These are phyloP conservation scores for Dastarcus helophoroides DNA, from an alignment of 2,888 invertebrate genomes.

Conservation along the genomic window DNA sequence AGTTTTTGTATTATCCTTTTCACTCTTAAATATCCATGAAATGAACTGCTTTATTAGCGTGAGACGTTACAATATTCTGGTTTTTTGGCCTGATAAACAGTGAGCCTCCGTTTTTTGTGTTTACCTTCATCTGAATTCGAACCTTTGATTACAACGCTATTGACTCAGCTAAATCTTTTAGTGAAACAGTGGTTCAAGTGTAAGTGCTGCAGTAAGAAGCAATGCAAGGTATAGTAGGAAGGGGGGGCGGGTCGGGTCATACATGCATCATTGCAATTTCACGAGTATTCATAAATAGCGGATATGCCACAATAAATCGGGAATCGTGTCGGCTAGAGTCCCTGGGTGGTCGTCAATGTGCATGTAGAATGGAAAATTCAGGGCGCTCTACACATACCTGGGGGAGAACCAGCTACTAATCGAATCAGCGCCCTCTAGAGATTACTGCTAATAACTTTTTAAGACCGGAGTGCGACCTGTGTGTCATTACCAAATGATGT, in stretches of 20 bases:
- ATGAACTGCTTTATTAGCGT: slow-evolving; percentile 34
- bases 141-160: slow-evolving; percentile 26
- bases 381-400: slow-evolving; percentile 19
- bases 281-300: slow-evolving; percentile 36
- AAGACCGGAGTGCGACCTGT: slow-evolving; percentile 25
- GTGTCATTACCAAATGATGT: slow-evolving; percentile 28
- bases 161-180: slow-evolving; percentile 28
- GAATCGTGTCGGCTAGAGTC: slow-evolving; percentile 32
- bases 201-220: too few species aligned
- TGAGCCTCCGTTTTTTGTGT: slow-evolving; percentile 26
- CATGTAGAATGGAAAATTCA: slow-evolving; percentile 22
- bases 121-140: slow-evolving; percentile 26
- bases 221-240: too few species aligned
- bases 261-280: slow-evolving; percentile 33
- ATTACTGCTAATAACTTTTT: slow-evolving; percentile 30
- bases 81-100: slow-evolving; percentile 25
- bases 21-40: slow-evolving; percentile 32
- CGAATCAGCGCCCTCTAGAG: slow-evolving; percentile 26
- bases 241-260: too few species aligned
- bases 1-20: slow-evolving; percentile 25
- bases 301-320: slow-evolving; percentile 35
- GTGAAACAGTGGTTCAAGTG: slow-evolving; percentile 9
- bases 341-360: slow-evolving; percentile 34
- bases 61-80: slow-evolving; percentile 20
- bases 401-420: slow-evolving; percentile 22